Base-by-base conservation (phyloP, 2,113 vertebrate species). In the Sialia sialis region DNA sequence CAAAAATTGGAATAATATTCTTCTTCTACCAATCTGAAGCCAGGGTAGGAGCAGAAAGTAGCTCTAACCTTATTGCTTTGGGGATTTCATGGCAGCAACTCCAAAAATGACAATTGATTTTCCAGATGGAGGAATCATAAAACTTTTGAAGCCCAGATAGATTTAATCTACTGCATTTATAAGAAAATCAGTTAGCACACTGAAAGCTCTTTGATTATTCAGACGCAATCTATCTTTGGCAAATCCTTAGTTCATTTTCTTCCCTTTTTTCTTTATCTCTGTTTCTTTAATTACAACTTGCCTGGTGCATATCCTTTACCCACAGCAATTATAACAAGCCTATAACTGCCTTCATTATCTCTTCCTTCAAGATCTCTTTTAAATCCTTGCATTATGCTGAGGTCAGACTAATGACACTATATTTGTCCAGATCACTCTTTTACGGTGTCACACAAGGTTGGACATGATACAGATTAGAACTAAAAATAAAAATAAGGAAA, bases 221-320 rank as follows among this genome's bases (percentile, higher is more conserved):
- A 84, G 84, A 82, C 44, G 48, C 23, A 62, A n/a, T 60, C 62
- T 91, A 54, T 82, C 81, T 93, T 68, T 43, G 62, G 52, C 56
- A 92, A 87, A 87, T 75, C 78, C 74, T 85, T 59, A 16, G 48
- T 41, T 93, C 36, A 44, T 89, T 89, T 93, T 79, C 60, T 19
- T 41, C 20, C 27, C 52, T 64, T 79, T 90, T 93, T 93, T 75
- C 95, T 85, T 91, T 95, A 94, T 94, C 84, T 84, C 81, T 49
- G 11, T 87, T 94, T 91, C 92, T 95, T 93, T 95, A 94, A 96
- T 94, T 95, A 91, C 81, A 93, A 39, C 84, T 89, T 81, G 51
- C 84, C 89, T 92, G 46, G 63, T 66, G 38, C 80, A 51, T 69
- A 93, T 91, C 87, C 74, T 79, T 94, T 85, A 87, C 81, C 77